phyloP scores from a whole-genome alignment of 2,888 invertebrate species.

The Parthenolecanium corni region DNA sequence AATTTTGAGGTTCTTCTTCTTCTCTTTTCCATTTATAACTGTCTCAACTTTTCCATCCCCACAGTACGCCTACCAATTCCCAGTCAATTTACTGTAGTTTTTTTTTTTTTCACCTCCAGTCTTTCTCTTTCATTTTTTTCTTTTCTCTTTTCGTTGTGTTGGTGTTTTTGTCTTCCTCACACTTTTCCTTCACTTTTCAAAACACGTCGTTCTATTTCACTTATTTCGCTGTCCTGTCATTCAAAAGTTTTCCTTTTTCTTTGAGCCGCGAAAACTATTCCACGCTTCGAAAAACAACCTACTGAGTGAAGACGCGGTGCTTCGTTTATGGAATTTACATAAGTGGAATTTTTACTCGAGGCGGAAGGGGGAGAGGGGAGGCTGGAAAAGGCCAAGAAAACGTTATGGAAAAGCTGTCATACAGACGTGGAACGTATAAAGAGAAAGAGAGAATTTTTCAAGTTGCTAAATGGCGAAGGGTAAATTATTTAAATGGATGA shows the following conservation, averaged over 20 bases:
- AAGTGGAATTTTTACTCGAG: background rate
- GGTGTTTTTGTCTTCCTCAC: too few species aligned
- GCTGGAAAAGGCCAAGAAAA: too few species aligned
- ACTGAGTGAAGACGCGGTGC: background rate
- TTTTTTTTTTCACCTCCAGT: background rate
- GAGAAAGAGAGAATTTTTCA: too few species aligned
- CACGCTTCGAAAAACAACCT: background rate
- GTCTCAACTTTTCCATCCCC: constrained; percentile 25
- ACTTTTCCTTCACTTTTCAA: too few species aligned
- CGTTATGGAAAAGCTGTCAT: too few species aligned
- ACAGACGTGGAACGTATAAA: too few species aligned
- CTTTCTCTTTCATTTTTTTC: background rate
- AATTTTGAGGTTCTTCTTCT: constrained; percentile 28
- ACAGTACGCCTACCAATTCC: background rate
- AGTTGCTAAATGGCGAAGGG: too few species aligned
- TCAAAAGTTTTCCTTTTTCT: constrained; percentile 21
- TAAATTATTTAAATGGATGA: too few species aligned
- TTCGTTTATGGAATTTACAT: background rate
- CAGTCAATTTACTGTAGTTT: constrained; percentile 19
- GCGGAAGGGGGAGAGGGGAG: too few species aligned
- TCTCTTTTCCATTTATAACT: constrained; percentile 28
- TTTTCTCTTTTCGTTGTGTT: background rate
- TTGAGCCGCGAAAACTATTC: background rate
- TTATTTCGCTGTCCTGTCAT: constrained; percentile 28
- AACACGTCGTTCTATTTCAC: constrained; percentile 8